Conservation (phyloP, 1,140 invertebrate genomes). For the Bombus haemorrhoidalis region DNA sequence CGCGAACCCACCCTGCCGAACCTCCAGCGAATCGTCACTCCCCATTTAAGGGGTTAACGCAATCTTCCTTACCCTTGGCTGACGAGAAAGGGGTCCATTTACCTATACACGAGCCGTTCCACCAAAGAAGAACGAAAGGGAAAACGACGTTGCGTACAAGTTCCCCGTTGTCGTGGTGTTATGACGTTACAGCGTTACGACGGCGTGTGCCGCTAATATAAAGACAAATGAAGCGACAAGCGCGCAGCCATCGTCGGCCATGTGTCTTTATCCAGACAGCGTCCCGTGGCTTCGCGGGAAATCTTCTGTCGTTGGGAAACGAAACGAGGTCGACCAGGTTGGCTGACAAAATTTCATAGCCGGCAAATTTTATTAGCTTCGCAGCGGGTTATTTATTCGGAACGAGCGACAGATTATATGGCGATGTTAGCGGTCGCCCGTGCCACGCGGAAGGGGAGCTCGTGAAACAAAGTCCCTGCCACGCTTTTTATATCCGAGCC, state of each 20-base stretch:
- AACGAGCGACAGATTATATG: conserved; percentile 70
- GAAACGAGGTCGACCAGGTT: not conserved
- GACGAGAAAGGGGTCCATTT: not conserved
- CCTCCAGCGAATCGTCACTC: not conserved
- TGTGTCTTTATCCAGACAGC: conserved; percentile 79
- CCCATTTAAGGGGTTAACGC: conserved; percentile 12
- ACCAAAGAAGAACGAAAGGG: not conserved
- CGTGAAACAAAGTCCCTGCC: conserved; percentile 34
- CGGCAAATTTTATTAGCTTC: conserved; percentile 68
- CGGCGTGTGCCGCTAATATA: conserved; percentile 78
- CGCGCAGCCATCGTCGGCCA: conserved; percentile 67
- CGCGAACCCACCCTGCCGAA: not conserved
- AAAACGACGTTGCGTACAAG: not conserved
- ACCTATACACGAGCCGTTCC: not conserved
- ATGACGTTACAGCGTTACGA: conserved; percentile 54
- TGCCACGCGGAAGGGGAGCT: conserved; percentile 20
- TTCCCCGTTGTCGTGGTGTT: not conserved
- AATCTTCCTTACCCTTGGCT: not conserved
- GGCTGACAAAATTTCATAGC: conserved; percentile 62
- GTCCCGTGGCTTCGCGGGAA: conserved; percentile 64
- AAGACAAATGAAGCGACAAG: conserved; percentile 80
- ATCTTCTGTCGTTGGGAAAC: conserved; percentile 64
- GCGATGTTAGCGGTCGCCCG: conserved; percentile 58
- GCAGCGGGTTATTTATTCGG: conserved; percentile 68
- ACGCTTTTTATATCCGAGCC: conserved; percentile 1